Evolutionary conservation across 2,113 vertebrate species (phyloP).

Genomic region (Catharus bicknelli): DNA sequence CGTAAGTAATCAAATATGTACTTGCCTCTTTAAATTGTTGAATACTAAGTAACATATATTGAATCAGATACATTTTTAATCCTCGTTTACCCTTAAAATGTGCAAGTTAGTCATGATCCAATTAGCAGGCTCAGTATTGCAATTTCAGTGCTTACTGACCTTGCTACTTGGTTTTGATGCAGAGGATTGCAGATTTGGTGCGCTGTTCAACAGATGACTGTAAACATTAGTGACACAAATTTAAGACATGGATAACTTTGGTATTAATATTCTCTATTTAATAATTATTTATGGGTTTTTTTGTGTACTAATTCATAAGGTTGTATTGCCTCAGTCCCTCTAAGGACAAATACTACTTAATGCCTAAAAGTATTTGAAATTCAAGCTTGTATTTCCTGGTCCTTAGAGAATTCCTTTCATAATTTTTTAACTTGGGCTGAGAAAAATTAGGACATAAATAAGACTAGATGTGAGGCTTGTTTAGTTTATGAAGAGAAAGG

Average conservation of each 20-base stretch:
- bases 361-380: neutral
- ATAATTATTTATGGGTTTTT: neutral
- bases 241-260: neutral
- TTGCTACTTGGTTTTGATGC: neutral
- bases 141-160: neutral
- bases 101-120: neutral
- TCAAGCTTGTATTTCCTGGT: neutral
- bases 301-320: neutral
- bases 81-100: neutral
- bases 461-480: neutral
- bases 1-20: slow-evolving; percentile 56
- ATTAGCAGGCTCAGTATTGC: neutral
- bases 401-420: neutral
- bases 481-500: neutral
- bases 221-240: neutral
- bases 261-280: neutral
- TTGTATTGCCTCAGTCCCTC: neutral
- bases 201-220: neutral
- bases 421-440: neutral
- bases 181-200: neutral
- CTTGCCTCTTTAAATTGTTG: neutral
- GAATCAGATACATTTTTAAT: neutral
- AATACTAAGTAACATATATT: neutral
- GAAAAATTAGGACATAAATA: neutral
- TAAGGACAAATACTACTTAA: neutral